Percentiles rank a stretch among this genome's conserved stretches.
Conservation (phyloP, 2,888 invertebrate species). For the Drepana falcataria region DNA sequence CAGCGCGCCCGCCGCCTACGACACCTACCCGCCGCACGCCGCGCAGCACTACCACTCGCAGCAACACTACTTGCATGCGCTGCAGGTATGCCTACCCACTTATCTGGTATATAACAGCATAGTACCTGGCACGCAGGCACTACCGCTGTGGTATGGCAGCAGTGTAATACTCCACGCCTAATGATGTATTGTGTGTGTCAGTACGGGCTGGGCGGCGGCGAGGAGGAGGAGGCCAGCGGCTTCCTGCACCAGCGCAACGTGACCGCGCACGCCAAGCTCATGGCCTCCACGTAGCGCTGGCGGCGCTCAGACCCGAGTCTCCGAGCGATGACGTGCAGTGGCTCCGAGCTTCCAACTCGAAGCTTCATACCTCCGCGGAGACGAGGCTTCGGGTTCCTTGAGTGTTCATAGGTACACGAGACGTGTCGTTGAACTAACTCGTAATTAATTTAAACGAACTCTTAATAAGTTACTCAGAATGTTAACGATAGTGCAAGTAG, state of each 20-base stretch:
- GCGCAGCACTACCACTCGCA: constrained; percentile 61
- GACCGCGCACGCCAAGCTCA: constrained; percentile 89
- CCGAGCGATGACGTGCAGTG: no score
- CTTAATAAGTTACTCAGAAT: no score
- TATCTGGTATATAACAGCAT: neutral
- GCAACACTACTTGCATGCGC: constrained; percentile 77
- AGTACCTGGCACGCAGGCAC: no score
- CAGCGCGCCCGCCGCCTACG: constrained; percentile 45
- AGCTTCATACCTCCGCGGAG: no score
- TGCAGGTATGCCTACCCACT: constrained; percentile 44
- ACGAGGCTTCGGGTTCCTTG: no score
- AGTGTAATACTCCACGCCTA: no score
- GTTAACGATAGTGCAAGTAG: no score
- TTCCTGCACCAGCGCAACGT: constrained; percentile 92
- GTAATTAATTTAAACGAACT: no score
- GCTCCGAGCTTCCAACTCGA: no score
- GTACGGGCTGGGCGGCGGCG: constrained; percentile 63
- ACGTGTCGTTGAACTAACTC: no score
- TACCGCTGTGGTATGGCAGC: no score
- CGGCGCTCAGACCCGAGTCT: neutral
- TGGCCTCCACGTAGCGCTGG: constrained; percentile 86
- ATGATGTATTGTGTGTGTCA: constrained; percentile 18
- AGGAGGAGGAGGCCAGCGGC: constrained; percentile 81
- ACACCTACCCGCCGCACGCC: constrained; percentile 47
- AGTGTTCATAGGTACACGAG: no score